Evolutionary conservation across 2,113 vertebrate genomes (phyloP).

Genomic region (Clupea harengus): DNA sequence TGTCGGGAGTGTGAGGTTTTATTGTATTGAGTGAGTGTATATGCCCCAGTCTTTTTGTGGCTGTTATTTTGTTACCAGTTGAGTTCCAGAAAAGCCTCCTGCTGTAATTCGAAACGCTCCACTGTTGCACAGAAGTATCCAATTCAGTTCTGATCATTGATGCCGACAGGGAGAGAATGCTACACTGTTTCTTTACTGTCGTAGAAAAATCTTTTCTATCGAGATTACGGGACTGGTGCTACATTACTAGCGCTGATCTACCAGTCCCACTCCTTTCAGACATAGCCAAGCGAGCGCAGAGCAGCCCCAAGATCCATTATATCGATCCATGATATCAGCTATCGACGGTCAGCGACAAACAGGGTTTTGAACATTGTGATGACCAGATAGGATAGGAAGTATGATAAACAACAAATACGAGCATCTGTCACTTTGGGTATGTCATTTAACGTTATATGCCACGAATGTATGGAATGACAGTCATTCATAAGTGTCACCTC

Average conservation of each 20-base stretch:
- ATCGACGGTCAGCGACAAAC: slow-evolving; percentile 37
- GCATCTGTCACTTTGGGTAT: too few species aligned
- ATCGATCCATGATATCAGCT: slow-evolving; percentile 59
- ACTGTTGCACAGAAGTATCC: slow-evolving; percentile 36
- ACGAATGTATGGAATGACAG: too few species aligned
- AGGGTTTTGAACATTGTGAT: not conserved
- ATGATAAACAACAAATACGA: not conserved
- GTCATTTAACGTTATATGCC: too few species aligned
- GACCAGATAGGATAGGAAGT: not conserved
- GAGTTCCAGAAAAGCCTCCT: slow-evolving; percentile 60
- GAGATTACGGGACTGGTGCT: slow-evolving; percentile 57
- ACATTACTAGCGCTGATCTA: slow-evolving; percentile 59
- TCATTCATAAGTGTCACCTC: too few species aligned
- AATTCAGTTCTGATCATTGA: not conserved
- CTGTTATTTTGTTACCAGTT: slow-evolving; percentile 67
- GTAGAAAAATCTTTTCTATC: slow-evolving; percentile 58
- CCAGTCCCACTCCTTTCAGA: slow-evolving; percentile 56
- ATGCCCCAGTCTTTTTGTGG: slow-evolving; percentile 63
- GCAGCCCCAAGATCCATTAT: slow-evolving; percentile 19
- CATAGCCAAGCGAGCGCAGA: slow-evolving; percentile 69
- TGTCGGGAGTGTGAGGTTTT: slow-evolving; percentile 71
- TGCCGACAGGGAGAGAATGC: slow-evolving; percentile 33
- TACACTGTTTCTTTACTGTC: slow-evolving; percentile 45
- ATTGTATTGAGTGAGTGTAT: slow-evolving; percentile 66
- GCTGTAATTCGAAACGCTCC: slow-evolving; percentile 41